Percentiles rank a stretch among this genome's conserved stretches.
These are phyloP conservation scores for Sphinx pinastri DNA, from an alignment of 2,888 invertebrate species.

Conservation along the genomic window DNA sequence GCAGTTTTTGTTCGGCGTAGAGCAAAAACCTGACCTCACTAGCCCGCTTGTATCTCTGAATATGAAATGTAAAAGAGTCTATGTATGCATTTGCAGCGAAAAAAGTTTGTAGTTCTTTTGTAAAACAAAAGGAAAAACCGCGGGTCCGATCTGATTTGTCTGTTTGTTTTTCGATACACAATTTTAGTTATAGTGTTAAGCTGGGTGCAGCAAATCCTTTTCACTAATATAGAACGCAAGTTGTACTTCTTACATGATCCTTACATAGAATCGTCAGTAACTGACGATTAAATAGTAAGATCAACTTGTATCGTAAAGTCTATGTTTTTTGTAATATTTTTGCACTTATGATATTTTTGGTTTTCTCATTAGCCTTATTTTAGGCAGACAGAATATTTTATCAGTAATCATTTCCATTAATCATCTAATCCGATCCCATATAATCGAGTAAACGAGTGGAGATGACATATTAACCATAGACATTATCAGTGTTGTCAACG, in stretches of 20 bases:
- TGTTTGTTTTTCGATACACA: neutral
- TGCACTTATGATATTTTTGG: no score
- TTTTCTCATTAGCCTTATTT: no score
- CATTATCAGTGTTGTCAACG: constrained; percentile 4
- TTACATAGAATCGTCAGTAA: no score
- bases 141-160: neutral
- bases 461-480: neutral
- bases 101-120: constrained; percentile 8
- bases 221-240: no score
- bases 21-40: constrained; percentile 23
- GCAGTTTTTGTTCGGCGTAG: constrained; percentile 13
- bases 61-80: constrained; percentile 17
- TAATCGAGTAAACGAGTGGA: neutral
- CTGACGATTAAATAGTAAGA: no score
- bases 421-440: no score
- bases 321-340: no score
- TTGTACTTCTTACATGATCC: no score
- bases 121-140: neutral
- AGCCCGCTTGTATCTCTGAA: constrained; percentile 19
- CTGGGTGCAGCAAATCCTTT: no score
- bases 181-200: neutral
- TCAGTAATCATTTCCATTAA: no score
- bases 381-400: no score
- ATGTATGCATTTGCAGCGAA: neutral
- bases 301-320: no score